These are phyloP conservation scores for Melipona quadrifasciata DNA, from an alignment of 1,140 invertebrate genomes.

Conservation along the genomic window DNA sequence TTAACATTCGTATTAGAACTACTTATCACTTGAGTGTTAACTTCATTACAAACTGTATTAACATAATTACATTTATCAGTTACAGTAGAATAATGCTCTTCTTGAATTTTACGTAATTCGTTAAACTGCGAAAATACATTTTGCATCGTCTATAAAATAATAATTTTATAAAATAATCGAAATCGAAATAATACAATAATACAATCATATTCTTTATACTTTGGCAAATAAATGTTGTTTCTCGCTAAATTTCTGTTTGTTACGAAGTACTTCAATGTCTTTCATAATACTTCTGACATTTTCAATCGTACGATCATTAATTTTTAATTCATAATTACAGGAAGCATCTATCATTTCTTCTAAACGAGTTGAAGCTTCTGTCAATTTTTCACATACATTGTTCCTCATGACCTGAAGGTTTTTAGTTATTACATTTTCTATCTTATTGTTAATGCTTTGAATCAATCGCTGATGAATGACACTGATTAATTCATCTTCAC, in stretches of 20 bases:
- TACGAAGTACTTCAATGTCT: constrained; percentile 53
- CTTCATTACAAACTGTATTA: constrained; percentile 50
- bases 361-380: constrained; percentile 56
- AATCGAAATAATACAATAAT: constrained; percentile 6
- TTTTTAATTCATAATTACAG: constrained; percentile 59
- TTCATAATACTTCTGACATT: constrained; percentile 63
- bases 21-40: constrained; percentile 49
- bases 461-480: constrained; percentile 62
- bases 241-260: constrained; percentile 64
- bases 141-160: constrained; percentile 67
- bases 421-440: constrained; percentile 70
- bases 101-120: constrained; percentile 52
- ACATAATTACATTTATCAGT: constrained; percentile 62
- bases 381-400: constrained; percentile 67
- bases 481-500: constrained; percentile 62
- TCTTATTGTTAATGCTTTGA: constrained; percentile 66
- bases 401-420: constrained; percentile 68
- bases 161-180: constrained; percentile 12
- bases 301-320: constrained; percentile 63
- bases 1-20: constrained; percentile 48
- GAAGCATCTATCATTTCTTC: constrained; percentile 70
- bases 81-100: constrained; percentile 50
- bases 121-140: constrained; percentile 65
- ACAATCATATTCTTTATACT: constrained; percentile 48
- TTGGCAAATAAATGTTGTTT: constrained; percentile 59